Evolutionary conservation across 2,113 vertebrate genomes (phyloP).

Genomic region (Bubo scandiacus): DNA sequence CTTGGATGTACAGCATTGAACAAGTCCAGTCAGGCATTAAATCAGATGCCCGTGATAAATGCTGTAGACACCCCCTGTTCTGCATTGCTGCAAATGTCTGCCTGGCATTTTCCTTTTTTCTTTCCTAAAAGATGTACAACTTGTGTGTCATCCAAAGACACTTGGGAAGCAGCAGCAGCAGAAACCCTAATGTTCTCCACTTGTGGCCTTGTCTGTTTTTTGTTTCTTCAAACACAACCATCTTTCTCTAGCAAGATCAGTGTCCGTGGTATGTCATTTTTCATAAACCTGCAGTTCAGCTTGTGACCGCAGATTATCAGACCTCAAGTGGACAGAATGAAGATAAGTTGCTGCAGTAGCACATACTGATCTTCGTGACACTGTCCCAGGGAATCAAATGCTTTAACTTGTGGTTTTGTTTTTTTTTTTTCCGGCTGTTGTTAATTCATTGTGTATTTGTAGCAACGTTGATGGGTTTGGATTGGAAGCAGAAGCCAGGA

Average conservation of each 20-base stretch:
- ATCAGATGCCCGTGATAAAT: background rate
- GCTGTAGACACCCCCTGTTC: background rate
- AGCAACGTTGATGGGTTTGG: slow-evolving; percentile 96
- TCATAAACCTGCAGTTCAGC: background rate
- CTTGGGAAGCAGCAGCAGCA: background rate
- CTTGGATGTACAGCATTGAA: background rate
- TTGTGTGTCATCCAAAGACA: background rate
- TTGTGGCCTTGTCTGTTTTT: background rate
- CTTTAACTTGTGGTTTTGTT: background rate
- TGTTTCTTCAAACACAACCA: background rate
- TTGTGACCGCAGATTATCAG: background rate
- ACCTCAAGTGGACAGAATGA: background rate
- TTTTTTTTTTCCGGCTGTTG: background rate
- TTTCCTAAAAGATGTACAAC: background rate
- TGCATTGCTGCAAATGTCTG: background rate
- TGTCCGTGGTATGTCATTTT: background rate
- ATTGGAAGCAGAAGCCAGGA: slow-evolving; percentile 95
- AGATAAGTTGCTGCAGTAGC: background rate
- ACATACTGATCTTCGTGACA: background rate
- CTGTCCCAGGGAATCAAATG: background rate
- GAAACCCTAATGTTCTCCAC: background rate
- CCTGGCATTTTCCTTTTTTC: background rate
- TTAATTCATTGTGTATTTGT: slow-evolving; percentile 53
- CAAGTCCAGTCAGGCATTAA: background rate
- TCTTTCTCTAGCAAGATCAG: background rate